A percentile compares a stretch with the other conserved stretches of the same genome.
These are phyloP conservation scores for Suricata suricatta DNA, from an alignment of 2,113 vertebrate species.

Conservation along the genomic window DNA sequence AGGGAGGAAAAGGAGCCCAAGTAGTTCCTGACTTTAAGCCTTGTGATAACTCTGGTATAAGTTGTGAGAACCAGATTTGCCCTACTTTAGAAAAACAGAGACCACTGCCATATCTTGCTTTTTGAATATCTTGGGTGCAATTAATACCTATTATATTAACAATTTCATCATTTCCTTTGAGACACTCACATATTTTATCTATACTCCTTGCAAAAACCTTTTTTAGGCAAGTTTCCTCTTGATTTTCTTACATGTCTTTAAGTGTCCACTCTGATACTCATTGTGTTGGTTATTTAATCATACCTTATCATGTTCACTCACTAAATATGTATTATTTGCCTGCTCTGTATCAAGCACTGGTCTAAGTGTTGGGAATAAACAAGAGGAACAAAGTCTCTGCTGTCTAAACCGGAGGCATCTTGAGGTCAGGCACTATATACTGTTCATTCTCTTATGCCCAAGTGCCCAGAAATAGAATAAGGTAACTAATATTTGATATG, in stretches of 20 bases:
- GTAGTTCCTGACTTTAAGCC: neutral
- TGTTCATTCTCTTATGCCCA: neutral
- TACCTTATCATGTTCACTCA: neutral
- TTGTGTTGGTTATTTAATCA: neutral
- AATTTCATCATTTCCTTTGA: neutral
- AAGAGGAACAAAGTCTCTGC: neutral
- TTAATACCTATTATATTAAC: neutral
- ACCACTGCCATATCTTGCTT: neutral
- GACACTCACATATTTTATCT: neutral
- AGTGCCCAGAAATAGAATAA: neutral
- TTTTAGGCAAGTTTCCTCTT: neutral
- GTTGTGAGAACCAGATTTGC: neutral
- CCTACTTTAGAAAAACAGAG: neutral
- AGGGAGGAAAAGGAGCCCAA: neutral
- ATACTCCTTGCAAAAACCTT: neutral
- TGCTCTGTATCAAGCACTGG: neutral
- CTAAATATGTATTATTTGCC: neutral
- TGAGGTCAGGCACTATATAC: neutral
- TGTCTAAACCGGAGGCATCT: neutral
- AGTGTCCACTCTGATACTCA: neutral
- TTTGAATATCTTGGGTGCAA: neutral
- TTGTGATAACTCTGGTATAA: neutral
- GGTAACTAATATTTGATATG: neutral
- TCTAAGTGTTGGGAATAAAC: neutral
- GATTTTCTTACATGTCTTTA: neutral